Evolutionary conservation across 2,888 invertebrate species (phyloP), one percentile per base, ranked within the genome.

Genomic region (Papilio demoleus): DNA sequence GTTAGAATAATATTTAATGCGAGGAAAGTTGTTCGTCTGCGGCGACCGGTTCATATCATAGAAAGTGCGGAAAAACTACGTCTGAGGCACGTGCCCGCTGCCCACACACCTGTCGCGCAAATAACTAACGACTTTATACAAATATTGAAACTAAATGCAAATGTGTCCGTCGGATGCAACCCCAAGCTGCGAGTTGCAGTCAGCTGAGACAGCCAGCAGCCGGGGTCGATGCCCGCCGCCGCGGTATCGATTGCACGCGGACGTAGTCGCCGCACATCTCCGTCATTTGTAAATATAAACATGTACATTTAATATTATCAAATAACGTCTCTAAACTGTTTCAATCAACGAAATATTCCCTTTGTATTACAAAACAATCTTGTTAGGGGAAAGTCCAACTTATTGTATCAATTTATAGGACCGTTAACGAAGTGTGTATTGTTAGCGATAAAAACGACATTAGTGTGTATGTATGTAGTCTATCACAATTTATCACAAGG

Each of bases 1-100:
- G 34, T n/a, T 50, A 47, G 63, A 63, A 22, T 63, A 36, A 63
- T 63, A 63, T 50, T 50, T 47, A 50, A 63, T 50, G 50, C 19
- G 45, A 50, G 19, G 47, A 47, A 63, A 63, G 63, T 47, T 19
- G 40, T 63, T 31, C 5, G 31, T 17, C 17, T 34, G 62, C 11
- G 34, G 59, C 19, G 53, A 56, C 53, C 53, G 53, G 53, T 56
- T 56, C 31, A 50, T 50, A 11, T 50, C 50, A 56, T 31, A 56
- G 53, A 56, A 56, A 56, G 53, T 56, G 53, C n/a, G 31, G 53
- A 56, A 56, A 56, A 31, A 56, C 53, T 56, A 2, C 31, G 53
- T 8, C 14, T 53, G n/a, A 19, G 22, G 19, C 59, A 17, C 38
- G 59, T 59, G 34, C 38, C 19, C 17, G 4, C n/a, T 56, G 31